Evolutionary conservation across 2,113 vertebrate genomes (phyloP), one percentile per base, ranked within the genome.

Genomic region (Heterochromis multidens): DNA sequence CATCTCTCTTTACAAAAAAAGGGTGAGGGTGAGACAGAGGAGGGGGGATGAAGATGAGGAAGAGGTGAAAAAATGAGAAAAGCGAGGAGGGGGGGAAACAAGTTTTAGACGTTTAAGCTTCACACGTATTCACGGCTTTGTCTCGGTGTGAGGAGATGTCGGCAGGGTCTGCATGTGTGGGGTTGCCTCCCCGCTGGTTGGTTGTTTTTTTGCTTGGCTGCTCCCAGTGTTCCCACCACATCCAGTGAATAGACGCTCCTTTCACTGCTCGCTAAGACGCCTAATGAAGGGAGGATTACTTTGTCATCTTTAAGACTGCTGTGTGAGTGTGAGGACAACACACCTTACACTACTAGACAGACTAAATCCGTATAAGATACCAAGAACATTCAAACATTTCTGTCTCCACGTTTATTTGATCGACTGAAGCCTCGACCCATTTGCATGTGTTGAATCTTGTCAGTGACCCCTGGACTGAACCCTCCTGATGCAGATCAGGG

Each of bases 281-380:
- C 89, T 93, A 93, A 92, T 92, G 90, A 93, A 93, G 86, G 83
- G 88, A 37, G 91, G 90, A 86, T 89, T 77, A 76, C 85, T 79
- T 81, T 40, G 85, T 82, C 56, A 40, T 79, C 33, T 37, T 81
- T 40, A 77, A 86, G 74, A 43, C 12, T 56, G 29, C 46, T 74
- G 61, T 61, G 88, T 81, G 76, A 65, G 80, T 61, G 72, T 74
- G 77, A 29, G 43, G 43, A 29, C 43, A 49, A 1, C 40, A 72
- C 67, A 29, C 5, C 25, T 49, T 72, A 29, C 43, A 49, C 16
- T 49, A 0, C 25, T 21, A 72, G 67, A 49, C 67, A 7, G 40
- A 29, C 43, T 29, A 2, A 72, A 46, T 70, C 65, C 14, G 46
- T 16, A 16, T 27, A 40, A 72, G 43, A 56, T 4, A 56, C 52